Evolutionary conservation across 2,888 invertebrate species (phyloP).

Genomic region (Plebejus argus): DNA sequence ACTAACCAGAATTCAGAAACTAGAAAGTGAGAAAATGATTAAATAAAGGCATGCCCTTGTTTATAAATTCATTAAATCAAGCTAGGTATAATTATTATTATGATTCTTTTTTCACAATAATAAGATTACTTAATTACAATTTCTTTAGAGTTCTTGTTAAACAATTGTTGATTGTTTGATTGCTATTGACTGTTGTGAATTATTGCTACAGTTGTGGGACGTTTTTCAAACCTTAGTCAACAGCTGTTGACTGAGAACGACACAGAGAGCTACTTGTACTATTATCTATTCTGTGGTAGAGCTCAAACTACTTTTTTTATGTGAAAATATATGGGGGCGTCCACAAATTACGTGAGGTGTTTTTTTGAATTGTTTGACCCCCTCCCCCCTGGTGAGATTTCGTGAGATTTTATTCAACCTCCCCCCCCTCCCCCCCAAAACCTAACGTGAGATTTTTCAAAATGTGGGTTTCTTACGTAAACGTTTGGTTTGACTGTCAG

Average conservation of each 20-base stretch:
- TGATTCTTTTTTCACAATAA: not conserved
- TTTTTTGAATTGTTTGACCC: too few species aligned
- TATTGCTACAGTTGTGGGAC: not conserved
- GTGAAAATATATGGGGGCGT: too few species aligned
- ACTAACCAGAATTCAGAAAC: not conserved
- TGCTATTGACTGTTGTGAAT: not conserved
- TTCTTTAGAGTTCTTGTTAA: not conserved
- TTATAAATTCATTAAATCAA: not conserved
- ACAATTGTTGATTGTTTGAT: not conserved
- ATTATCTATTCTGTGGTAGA: too few species aligned
- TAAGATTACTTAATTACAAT: not conserved
- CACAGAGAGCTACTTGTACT: too few species aligned
- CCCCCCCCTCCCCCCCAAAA: too few species aligned
- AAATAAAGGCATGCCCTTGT: not conserved
- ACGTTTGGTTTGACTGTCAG: too few species aligned
- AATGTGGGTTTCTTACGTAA: too few species aligned
- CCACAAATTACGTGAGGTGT: too few species aligned
- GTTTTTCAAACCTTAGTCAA: not conserved
- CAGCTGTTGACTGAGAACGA: too few species aligned
- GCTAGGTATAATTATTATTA: not conserved
- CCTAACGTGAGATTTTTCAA: not conserved
- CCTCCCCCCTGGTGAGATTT: too few species aligned
- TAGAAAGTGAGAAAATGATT: not conserved
- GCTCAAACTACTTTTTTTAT: too few species aligned
- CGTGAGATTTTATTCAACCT: too few species aligned